Percentiles rank a stretch among this genome's conserved stretches.
phyloP scores from a whole-genome alignment of 1,140 invertebrate species.

The Drosophila suzukii region DNA sequence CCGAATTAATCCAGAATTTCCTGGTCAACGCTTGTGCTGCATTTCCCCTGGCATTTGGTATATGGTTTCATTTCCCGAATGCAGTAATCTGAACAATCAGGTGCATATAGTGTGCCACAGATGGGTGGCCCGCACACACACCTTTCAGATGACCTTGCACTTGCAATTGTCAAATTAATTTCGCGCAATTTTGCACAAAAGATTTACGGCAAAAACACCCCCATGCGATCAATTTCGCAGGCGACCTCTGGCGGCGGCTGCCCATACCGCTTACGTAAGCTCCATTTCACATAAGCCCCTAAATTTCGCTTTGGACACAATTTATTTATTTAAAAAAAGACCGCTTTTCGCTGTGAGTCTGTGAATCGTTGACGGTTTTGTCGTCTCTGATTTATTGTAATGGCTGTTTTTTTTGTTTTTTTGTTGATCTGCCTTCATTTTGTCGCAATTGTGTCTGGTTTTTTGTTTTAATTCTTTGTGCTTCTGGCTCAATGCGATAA shows the following conservation, averaged over 20 bases:
- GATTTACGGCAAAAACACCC: neutral
- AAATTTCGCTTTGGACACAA: constrained; percentile 36
- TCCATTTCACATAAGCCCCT: constrained; percentile 24
- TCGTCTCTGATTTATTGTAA: constrained; percentile 51
- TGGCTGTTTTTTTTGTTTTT: constrained; percentile 16
- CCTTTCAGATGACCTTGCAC: constrained; percentile 32
- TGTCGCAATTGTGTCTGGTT: constrained; percentile 24
- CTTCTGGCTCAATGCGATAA: constrained; percentile 3
- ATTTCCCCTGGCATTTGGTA: neutral
- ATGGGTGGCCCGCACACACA: neutral
- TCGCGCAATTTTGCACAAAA: constrained; percentile 17
- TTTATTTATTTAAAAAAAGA: constrained; percentile 58
- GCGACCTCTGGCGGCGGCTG: constrained; percentile 36
- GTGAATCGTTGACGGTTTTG: constrained; percentile 8
- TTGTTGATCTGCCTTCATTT: constrained; percentile 11
- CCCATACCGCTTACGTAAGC: constrained; percentile 41
- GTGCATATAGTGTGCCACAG: neutral
- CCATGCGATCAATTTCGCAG: constrained; percentile 31
- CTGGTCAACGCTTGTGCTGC: neutral
- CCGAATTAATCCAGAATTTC: constrained; percentile 6
- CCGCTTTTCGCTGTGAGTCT: neutral
- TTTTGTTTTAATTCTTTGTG: constrained; percentile 24
- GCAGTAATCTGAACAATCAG: constrained; percentile 4
- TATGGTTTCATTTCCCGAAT: constrained; percentile 1
- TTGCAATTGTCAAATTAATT: constrained; percentile 42